Base-by-base conservation (phyloP, 2,113 vertebrate genomes). In the Hippocampus comes region DNA sequence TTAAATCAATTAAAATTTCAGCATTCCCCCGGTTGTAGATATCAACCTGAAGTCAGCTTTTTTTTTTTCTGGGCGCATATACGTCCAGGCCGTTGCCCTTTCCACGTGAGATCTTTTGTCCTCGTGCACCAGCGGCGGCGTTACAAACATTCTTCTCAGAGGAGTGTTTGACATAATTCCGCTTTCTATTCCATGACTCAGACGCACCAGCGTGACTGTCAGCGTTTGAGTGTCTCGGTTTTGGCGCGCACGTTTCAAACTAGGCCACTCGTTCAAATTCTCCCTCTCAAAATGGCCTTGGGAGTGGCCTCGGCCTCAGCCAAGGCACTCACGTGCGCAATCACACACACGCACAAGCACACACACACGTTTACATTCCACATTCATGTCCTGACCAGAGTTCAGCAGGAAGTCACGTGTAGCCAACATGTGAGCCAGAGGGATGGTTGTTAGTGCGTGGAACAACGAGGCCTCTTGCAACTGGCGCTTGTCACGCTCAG, bases 231-330 rank as follows among this genome's bases (percentile, higher is more conserved):
- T 49, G 15, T 49, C 15, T 49, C 20, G 6, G 6, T 21, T 53
- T 53, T 21, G 20, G 51, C 51, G 51, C 20, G 51, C 51, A 53
- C 2, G 51, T 20, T 53, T 53, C 20, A 21, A 53, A 53, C 20
- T 9, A 53, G 51, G 51, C 20, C 51, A 9, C 51, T 9, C 20
- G 20, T 90, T 90, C 84, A 88, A 90, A 87, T 75, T 42, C 6
- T 87, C 86, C 87, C 82, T 82, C 81, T 73, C 71, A 0, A 21
- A 38, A 25, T 0, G 5, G 30, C 55, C 27, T 12, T 55, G 79
- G 86, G 84, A 77, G 78, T 48, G 76, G 82, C 78, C 76, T 77
- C 27, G 76, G 82, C 78, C 76, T 77, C 27, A 17, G 69, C 73
- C 41, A 21, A 63, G 70, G 63, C 85, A 86, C 84, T 75, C 84